phyloP scores from a whole-genome alignment of 2,113 vertebrate species.

The Zeus faber region DNA sequence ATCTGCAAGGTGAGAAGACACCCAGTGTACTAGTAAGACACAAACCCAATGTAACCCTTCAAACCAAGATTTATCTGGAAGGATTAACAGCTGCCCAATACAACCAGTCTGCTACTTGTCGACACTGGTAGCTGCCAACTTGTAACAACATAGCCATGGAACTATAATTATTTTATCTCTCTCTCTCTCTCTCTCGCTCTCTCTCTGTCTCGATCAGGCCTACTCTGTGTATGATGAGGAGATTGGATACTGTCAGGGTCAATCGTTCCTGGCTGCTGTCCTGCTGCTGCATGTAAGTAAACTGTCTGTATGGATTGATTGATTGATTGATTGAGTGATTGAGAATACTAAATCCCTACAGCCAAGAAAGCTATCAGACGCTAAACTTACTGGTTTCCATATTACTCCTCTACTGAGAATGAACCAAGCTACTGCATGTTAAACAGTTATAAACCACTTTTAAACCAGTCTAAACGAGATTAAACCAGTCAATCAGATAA shows the following conservation, averaged over 20 bases:
- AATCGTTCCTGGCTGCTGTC: constrained; percentile 96
- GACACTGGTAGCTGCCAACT: constrained; percentile 17
- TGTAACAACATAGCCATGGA: constrained; percentile 10
- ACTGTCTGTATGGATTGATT: neutral
- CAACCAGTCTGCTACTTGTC: constrained; percentile 15
- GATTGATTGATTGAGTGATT: too few relatives aligned
- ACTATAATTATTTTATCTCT: neutral
- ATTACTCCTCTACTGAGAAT: too few relatives aligned
- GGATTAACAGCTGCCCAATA: neutral
- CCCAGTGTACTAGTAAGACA: neutral
- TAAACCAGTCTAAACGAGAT: too few relatives aligned
- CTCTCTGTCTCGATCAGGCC: constrained; percentile 74
- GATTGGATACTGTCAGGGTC: constrained; percentile 98
- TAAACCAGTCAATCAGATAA: neutral
- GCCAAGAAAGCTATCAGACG: too few relatives aligned
- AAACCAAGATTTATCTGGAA: neutral
- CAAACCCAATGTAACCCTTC: neutral
- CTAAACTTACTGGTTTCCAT: too few relatives aligned
- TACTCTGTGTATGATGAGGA: constrained; percentile 98
- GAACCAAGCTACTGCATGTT: too few relatives aligned
- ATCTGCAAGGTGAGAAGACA: constrained; percentile 89
- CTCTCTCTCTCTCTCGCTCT: neutral
- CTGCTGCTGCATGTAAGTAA: constrained; percentile 94
- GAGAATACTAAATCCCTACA: neutral
- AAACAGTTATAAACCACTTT: too few relatives aligned